Evolutionary conservation across 2,113 vertebrate species (phyloP), one percentile per base, ranked within the genome.

Genomic region (Nasalis larvatus): DNA sequence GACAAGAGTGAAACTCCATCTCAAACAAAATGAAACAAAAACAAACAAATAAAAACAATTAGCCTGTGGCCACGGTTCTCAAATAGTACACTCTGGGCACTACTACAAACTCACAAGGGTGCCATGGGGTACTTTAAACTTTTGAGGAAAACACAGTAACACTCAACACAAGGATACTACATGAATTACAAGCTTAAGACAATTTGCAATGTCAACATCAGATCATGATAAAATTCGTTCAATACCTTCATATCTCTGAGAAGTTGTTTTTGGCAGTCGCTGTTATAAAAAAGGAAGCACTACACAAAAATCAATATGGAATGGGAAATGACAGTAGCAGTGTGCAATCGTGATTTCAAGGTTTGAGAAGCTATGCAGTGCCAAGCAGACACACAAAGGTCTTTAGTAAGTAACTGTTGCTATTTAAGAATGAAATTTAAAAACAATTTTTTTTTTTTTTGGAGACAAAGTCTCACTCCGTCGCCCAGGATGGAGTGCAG

Each of bases 401-500:
- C 5, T 87, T 56, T 54, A 69, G 45, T 45, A 90, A 58, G 37
- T 76, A 93, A 83, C 25, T 78, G 13, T 30, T 10, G 14, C 11
- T 32, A 68, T 42, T 80, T 74, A 84, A 93, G 47, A 86, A 97
- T 89, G 35, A 89, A 96, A 92, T 54, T 49, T 49, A 49, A 49
- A 49, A 49, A 49, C 47, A n/a, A 54, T 54, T 54, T 54, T 54
- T 20, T 54, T 7, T 52, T 52, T 54, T 54, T 54, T 54, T 54
- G 7, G 52, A 54, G 52, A 54, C 52, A 54, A 54, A 54, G 52
- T 54, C 52, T 54, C 52, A 54, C 52, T 54, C 52, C 18, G 18
- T 54, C 18, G 1, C 52, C 52, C 52, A 8, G 52, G 52, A 6
- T 20, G 18, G 18, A 54, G 18, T 54, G 52, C 52, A 54, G 52